Base-by-base conservation (phyloP, 2,888 invertebrate species). In the Euzetes globulus region DNA sequence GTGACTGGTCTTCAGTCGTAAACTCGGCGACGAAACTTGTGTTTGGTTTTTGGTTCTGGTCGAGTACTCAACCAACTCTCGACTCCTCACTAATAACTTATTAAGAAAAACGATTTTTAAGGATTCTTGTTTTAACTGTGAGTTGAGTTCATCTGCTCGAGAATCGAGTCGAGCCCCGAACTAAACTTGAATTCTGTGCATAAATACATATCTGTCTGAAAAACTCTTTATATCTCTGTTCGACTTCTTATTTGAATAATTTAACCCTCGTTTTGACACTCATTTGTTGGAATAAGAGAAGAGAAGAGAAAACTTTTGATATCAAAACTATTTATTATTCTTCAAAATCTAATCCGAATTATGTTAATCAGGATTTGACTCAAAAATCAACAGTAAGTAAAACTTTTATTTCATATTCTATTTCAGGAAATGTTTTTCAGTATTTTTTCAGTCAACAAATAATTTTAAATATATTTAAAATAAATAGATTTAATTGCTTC, bases 141-240 rank as follows among this genome's bases (percentile, higher is more conserved):
- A 55, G 55, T 55, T 25, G 33, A 63, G 63, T 63, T 63, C 63
- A 63, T 17, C 33, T 63, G 63, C n/a, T 63, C 19, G 7, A 33
- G n/a, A 55, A 25, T 17, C 27, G 27, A 33, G 63, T 29, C 17
- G 17, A 63, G 29, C 63, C 9, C 22, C 9, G 17, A 60, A 15
- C 33, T 60, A 22, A 17, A 52, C 17, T 52, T 52, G 52, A 52
- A 52, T 19, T 52, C 33, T 33, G 33, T 33, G 33, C 33, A 9
- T 6, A 33, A 6, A 33, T 33, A 33, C 33, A 33, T 9, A 33
- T 33, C 33, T n/a, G n/a, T n/a, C n/a, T n/a, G n/a, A 33, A 33
- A 4, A 33, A 33, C 33, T 33, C 33, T 33, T 33, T 33, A 33
- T 33, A 33, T 6, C 33, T 33, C 9, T 33, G 33, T 33, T 33